Evolutionary conservation across 2,113 vertebrate species (phyloP).

Genomic region (Megaceryle torquata): DNA sequence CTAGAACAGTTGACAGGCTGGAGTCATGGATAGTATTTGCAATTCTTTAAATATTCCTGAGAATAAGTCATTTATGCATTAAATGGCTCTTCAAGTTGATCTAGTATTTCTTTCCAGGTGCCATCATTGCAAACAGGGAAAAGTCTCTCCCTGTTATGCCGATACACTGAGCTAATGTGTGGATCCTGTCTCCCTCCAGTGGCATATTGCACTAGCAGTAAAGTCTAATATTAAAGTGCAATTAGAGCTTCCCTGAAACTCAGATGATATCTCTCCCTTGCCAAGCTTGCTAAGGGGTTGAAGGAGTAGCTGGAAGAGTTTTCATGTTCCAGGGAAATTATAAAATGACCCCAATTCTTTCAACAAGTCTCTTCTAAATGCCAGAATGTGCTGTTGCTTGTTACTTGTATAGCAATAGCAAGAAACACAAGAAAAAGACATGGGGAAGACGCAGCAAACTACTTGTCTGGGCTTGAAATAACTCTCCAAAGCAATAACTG

Average conservation of each 20-base stretch:
- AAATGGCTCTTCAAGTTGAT: not conserved
- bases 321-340: not conserved
- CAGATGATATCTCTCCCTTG: not conserved
- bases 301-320: not conserved
- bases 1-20: not conserved
- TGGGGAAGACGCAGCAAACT: not conserved
- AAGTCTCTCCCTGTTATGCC: not conserved
- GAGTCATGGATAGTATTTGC: not conserved
- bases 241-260: not conserved
- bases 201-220: not conserved
- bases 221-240: not conserved
- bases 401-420: not conserved
- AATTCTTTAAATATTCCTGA: not conserved
- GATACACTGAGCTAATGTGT: not conserved
- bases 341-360: not conserved
- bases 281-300: not conserved
- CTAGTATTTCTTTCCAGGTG: not conserved
- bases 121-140: not conserved
- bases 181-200: conserved; percentile 67
- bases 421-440: not conserved
- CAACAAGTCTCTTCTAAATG: not conserved
- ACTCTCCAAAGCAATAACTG: not conserved
- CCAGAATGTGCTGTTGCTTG: not conserved
- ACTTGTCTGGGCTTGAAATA: not conserved
- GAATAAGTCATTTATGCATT: not conserved